A percentile compares a stretch with the other conserved stretches of the same genome.
phyloP scores from a whole-genome alignment of 2,797 vertebrate genomes.

The Iguana delicatissima region DNA sequence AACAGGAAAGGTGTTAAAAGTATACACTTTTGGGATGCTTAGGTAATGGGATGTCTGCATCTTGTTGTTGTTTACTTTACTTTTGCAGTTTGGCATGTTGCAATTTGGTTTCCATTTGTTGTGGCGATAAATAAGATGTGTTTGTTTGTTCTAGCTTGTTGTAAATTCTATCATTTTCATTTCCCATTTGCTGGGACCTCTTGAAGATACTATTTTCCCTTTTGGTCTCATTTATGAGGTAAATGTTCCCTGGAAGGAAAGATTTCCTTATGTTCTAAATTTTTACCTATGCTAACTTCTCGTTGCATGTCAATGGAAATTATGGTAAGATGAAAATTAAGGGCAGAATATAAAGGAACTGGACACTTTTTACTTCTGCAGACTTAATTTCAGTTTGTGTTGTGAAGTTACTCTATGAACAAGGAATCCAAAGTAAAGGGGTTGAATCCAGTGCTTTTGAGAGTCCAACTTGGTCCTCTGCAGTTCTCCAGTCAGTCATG shows the following conservation, averaged over 20 bases:
- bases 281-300: not conserved
- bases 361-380: too few species aligned
- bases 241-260: slow-evolving; percentile 15
- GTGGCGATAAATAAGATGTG: slow-evolving; percentile 60
- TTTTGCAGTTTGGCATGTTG: slow-evolving; percentile 51
- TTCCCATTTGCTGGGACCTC: slow-evolving; percentile 70
- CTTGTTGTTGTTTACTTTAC: not conserved
- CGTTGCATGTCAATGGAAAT: not conserved
- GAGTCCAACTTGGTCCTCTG: too few species aligned
- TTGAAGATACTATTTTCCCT: slow-evolving; percentile 61
- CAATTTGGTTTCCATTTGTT: slow-evolving; percentile 57
- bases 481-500: too few species aligned
- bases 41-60: too few species aligned
- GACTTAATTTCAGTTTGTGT: too few species aligned
- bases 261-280: not conserved
- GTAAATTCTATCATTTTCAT: slow-evolving; percentile 64
- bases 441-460: too few species aligned
- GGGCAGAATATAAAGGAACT: not conserved
- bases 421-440: too few species aligned
- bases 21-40: too few species aligned
- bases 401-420: not conserved
- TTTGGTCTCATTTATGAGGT: slow-evolving; percentile 61
- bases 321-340: not conserved
- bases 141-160: slow-evolving; percentile 67
- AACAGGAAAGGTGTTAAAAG: too few species aligned